Conservation (phyloP, 2,113 vertebrate species). For the Peucedramus taeniatus region DNA sequence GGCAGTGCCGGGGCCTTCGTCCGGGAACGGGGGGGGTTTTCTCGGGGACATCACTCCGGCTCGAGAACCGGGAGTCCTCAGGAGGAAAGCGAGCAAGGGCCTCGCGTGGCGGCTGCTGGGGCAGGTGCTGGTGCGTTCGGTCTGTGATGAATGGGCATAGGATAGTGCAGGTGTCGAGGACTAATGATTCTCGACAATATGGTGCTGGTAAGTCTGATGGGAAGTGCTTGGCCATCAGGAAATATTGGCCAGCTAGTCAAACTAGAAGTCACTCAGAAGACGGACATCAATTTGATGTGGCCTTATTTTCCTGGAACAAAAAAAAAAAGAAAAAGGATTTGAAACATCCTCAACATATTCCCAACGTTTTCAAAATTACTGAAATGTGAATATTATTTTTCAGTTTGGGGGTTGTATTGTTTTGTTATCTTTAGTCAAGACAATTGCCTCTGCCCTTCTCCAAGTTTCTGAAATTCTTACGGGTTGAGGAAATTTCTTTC, state of each 20-base stretch:
- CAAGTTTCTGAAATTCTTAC: neutral
- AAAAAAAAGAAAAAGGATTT: neutral
- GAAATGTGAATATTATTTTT: neutral
- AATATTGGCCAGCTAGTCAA: neutral
- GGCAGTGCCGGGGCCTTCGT: neutral
- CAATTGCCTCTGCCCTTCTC: neutral
- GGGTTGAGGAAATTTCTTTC: neutral
- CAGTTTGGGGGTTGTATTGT: neutral
- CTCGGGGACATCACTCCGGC: neutral
- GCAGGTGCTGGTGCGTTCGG: neutral
- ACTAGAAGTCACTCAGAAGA: neutral
- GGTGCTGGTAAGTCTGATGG: neutral
- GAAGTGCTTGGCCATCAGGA: neutral
- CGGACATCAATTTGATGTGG: too few species aligned
- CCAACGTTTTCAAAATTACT: neutral
- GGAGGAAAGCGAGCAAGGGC: neutral
- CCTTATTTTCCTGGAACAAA: neutral
- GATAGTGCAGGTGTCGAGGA: neutral
- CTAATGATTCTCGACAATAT: accelerated
- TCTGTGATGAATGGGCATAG: neutral
- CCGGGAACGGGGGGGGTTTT: neutral
- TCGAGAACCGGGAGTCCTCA: neutral
- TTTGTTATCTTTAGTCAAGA: neutral
- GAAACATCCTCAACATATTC: neutral
- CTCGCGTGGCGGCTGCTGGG: neutral